Evolutionary conservation across 2,888 invertebrate species (phyloP).

Genomic region (Phalera bucephala): DNA sequence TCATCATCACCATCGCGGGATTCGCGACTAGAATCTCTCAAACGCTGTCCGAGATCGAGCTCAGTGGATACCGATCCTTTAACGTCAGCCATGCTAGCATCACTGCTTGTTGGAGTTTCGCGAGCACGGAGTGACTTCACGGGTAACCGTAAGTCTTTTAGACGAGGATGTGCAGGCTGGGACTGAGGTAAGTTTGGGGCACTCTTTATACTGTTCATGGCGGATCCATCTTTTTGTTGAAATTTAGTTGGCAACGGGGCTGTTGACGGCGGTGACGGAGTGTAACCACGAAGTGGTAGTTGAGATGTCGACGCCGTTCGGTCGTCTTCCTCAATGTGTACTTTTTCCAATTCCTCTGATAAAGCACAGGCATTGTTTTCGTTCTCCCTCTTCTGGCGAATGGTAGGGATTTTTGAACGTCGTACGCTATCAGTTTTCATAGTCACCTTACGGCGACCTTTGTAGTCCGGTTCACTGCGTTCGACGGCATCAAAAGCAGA

Average conservation of each 20-base stretch:
- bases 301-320: slow-evolving; percentile 82
- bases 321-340: slow-evolving; percentile 84
- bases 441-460: slow-evolving; percentile 82
- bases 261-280: slow-evolving; percentile 92
- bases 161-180: slow-evolving; percentile 86
- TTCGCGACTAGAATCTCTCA: slow-evolving; percentile 77
- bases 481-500: slow-evolving; percentile 79
- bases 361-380: slow-evolving; percentile 66
- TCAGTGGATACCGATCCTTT: slow-evolving; percentile 78
- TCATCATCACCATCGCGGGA: slow-evolving; percentile 87
- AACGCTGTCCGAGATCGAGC: slow-evolving; percentile 75
- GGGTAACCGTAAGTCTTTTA: slow-evolving; percentile 89
- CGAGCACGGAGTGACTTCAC: slow-evolving; percentile 86
- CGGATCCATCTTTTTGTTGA: slow-evolving; percentile 86
- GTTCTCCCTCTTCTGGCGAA: slow-evolving; percentile 76
- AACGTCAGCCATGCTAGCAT: slow-evolving; percentile 85
- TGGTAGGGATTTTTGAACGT: slow-evolving; percentile 84
- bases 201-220: slow-evolving; percentile 91
- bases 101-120: slow-evolving; percentile 84
- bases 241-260: slow-evolving; percentile 93
- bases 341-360: slow-evolving; percentile 84
- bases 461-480: slow-evolving; percentile 74
- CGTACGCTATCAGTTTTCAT: slow-evolving; percentile 80
- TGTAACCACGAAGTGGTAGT: slow-evolving; percentile 87
- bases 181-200: slow-evolving; percentile 89